Percentiles rank a stretch among this genome's conserved stretches.
Conservation (phyloP, 2,113 vertebrate species). For the Ciconia boyciana region DNA sequence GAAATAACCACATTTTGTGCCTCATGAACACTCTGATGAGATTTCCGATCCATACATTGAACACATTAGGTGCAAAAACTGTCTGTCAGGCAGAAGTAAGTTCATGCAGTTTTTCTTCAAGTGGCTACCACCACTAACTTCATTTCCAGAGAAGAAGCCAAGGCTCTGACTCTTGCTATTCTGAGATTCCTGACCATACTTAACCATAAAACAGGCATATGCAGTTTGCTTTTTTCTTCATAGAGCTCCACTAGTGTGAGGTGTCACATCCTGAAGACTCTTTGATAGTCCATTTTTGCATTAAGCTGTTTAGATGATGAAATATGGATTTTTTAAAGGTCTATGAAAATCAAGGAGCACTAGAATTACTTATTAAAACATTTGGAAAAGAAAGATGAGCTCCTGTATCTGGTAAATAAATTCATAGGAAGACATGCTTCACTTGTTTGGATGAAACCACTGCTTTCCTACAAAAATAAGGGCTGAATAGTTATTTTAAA, state of each 20-base stretch:
- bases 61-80: neutral
- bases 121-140: neutral
- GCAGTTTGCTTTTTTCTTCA: neutral
- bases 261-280: neutral
- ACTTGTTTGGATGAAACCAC: neutral
- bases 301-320: neutral
- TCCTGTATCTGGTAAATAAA: neutral
- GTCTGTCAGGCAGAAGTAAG: neutral
- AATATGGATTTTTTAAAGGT: neutral
- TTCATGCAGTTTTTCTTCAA: neutral
- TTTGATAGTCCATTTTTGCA: neutral
- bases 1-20: neutral
- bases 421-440: neutral
- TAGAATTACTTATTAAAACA: neutral
- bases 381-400: neutral
- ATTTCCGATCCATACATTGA: neutral
- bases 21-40: neutral
- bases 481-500: neutral
- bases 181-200: neutral
- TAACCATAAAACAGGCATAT: neutral
- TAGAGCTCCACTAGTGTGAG: neutral
- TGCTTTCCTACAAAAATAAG: neutral
- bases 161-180: neutral
- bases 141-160: neutral
- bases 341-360: neutral